phyloP scores from a whole-genome alignment of 2,113 vertebrate species.

The Pogona vitticeps region DNA sequence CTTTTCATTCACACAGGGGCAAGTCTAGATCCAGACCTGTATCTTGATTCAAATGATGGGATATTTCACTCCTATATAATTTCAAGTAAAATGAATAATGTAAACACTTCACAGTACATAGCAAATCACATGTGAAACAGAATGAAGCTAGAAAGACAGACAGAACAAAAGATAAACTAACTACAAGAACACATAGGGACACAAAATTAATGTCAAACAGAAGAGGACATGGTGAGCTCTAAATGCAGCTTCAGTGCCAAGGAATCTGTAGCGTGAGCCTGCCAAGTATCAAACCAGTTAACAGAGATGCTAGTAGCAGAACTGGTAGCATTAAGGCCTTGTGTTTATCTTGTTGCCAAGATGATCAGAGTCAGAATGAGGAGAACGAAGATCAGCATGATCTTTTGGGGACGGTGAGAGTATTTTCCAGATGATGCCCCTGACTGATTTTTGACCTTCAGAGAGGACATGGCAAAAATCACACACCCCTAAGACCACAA shows the following conservation, averaged over 20 bases:
- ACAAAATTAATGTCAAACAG: not conserved
- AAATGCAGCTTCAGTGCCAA: not conserved
- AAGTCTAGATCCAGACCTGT: too few species aligned
- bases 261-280: not conserved
- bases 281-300: not conserved
- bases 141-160: not conserved
- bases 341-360: not conserved
- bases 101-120: not conserved
- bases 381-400: not conserved
- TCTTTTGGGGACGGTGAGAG: not conserved
- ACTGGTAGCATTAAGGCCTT: not conserved
- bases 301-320: not conserved
- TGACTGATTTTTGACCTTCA: constrained; percentile 2
- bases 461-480: not conserved
- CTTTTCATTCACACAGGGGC: too few species aligned
- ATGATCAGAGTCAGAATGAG: not conserved
- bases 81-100: not conserved
- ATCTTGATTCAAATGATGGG: too few species aligned
- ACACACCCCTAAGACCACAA: not conserved
- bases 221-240: not conserved
- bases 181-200: not conserved
- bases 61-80: too few species aligned
- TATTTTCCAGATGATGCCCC: not conserved
- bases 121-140: not conserved
- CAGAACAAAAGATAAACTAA: not conserved